phyloP scores from a whole-genome alignment of 2,888 invertebrate genomes.

The Zootermopsis nevadensis region DNA sequence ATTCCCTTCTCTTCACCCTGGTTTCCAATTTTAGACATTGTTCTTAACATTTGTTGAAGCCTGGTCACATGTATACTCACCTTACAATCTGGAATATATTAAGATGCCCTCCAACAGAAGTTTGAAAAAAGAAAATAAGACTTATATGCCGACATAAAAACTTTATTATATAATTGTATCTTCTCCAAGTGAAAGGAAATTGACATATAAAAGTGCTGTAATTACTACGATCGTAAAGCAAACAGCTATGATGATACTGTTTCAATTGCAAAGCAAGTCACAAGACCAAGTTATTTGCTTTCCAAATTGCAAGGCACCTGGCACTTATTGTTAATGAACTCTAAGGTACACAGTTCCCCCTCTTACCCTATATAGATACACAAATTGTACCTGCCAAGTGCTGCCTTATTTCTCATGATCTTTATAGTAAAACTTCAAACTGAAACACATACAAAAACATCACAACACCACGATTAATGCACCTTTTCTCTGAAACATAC shows the following conservation, averaged over 20 bases:
- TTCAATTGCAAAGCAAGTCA: constrained; percentile 38
- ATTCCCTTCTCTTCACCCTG: too few species aligned
- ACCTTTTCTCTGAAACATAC: background rate
- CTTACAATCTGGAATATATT: too few species aligned
- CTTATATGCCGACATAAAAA: constrained; percentile 37
- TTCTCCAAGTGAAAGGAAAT: constrained; percentile 11
- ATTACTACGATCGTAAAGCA: constrained; percentile 2
- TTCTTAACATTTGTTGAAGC: too few species aligned
- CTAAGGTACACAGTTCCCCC: background rate
- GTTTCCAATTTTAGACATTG: too few species aligned
- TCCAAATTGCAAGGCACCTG: constrained; percentile 41
- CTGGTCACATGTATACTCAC: too few species aligned
- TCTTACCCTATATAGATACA: background rate
- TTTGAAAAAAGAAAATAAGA: too few species aligned
- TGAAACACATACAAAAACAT: constrained; percentile 11
- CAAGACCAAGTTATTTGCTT: constrained; percentile 26
- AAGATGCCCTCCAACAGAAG: too few species aligned
- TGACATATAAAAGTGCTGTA: constrained; percentile 47
- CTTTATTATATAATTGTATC: constrained; percentile 39
- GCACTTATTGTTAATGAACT: constrained; percentile 21
- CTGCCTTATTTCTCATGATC: background rate
- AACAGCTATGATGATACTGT: background rate
- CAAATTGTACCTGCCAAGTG: constrained; percentile 27
- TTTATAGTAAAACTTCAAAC: background rate
- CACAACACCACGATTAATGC: constrained; percentile 24